These are phyloP conservation scores for Potorous gilbertii DNA, from an alignment of 2,797 vertebrate genomes.

Conservation along the genomic window DNA sequence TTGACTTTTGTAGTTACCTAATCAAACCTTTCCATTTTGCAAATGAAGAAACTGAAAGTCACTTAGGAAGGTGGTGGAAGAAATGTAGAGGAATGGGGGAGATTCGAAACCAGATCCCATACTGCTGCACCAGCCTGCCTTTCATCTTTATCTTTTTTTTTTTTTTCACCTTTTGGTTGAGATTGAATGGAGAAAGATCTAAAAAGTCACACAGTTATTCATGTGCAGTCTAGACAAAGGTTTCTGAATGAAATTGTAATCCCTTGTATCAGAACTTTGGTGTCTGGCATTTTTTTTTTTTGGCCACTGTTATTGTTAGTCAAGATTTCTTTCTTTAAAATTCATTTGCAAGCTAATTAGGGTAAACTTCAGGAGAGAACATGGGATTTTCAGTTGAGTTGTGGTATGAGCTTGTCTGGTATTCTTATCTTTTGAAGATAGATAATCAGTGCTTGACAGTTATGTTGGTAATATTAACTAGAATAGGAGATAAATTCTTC, in stretches of 20 bases:
- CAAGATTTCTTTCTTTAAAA: neutral
- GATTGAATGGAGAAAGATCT: neutral
- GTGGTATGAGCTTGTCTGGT: neutral
- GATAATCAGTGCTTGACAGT: neutral
- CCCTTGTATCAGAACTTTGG: neutral
- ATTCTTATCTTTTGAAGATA: neutral
- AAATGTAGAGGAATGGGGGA: neutral
- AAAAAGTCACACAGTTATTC: neutral
- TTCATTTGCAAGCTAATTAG: neutral
- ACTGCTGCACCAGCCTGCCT: neutral
- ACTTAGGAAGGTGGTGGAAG: neutral
- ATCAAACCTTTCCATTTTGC: neutral
- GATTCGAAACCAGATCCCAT: neutral
- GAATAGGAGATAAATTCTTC: neutral
- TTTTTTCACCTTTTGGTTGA: slow-evolving; percentile 4
- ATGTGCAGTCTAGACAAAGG: neutral
- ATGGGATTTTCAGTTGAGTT: neutral
- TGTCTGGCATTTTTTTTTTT: slow-evolving; percentile 27
- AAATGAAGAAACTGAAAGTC: neutral
- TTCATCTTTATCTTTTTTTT: slow-evolving; percentile 3
- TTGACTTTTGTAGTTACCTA: neutral
- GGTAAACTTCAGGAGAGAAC: neutral
- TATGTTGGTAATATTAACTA: neutral
- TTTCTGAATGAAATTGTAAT: slow-evolving; percentile 39
- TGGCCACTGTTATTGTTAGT: slow-evolving; percentile 9